phyloP scores from a whole-genome alignment of 2,797 vertebrate genomes.

The Pempheris klunzingeri region DNA sequence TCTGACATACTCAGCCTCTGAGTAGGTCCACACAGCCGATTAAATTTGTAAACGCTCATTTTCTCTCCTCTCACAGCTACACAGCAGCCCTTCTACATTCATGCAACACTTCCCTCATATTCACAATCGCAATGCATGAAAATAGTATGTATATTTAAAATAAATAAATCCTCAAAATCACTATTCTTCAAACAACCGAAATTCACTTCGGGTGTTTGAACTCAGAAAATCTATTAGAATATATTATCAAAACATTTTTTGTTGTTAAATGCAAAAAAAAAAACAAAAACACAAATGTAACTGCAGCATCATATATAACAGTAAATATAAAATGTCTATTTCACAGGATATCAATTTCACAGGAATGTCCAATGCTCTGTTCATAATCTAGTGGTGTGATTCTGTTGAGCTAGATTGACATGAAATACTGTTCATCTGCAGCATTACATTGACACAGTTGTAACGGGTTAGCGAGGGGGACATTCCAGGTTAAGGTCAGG shows the following conservation, averaged over 20 bases:
- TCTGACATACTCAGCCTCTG: background rate
- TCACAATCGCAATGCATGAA: background rate
- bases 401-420: too few relatives aligned
- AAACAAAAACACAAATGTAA: too few relatives aligned
- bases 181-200: background rate
- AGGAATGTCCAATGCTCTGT: background rate
- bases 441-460: background rate
- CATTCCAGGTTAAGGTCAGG: background rate
- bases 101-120: background rate
- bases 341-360: too few relatives aligned
- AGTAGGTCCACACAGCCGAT: background rate
- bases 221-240: too few relatives aligned
- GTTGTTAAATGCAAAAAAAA: background rate
- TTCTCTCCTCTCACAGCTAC: background rate
- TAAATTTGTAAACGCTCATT: background rate
- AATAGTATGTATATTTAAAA: background rate
- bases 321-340: too few relatives aligned
- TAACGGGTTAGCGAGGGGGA: too few relatives aligned
- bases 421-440: background rate
- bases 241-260: too few relatives aligned
- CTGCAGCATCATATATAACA: too few relatives aligned
- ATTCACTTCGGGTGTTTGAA: too few relatives aligned
- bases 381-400: background rate
- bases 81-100: background rate
- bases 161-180: too few relatives aligned